Base-by-base conservation (phyloP, 2,797 vertebrate genomes). In the Amphiprion clarkii region DNA sequence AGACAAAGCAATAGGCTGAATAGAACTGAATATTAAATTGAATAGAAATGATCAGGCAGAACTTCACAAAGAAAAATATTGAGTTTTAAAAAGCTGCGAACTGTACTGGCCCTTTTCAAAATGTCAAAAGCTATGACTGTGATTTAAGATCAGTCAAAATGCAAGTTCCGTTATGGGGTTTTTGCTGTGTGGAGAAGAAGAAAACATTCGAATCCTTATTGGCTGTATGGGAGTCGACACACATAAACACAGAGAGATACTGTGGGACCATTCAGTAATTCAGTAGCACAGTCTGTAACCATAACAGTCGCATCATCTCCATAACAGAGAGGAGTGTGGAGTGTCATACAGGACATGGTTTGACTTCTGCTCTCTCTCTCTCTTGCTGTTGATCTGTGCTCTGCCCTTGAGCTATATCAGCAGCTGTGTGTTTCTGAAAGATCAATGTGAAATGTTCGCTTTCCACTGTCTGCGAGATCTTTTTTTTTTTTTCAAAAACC, bases 251-350 rank as follows among this genome's bases (percentile, higher is more conserved):
- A 64, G 4, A 67, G 21, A 67, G 19, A 71, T 57, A 72, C 74
- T 65, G 27, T 21, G 67, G 66, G 64, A 46, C 55, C 44, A 70
- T 72, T 88, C 67, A 77, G 75, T 42, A 67, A 68, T 52, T 71
- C 71, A 72, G 66, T 54, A 64, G 79, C 59, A 62, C 51, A 31
- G 72, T 52, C 78, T 75, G 87, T 90, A 81, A 81, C 87, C 89
- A 93, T 51, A 92, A 89, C 88, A 92, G 81, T 29, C n/a, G 11
- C 67, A 74, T 49, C 72, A 90, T 93, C 89, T 91, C 89, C 86
- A 93, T 29, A 92, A 84, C 90, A 91, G 83, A 87, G 80, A 63
- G 71, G 67, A 83, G 81, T 83, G 81, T 49, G 76, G 2, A 82
- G 72, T 44, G 69, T 87, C 83, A 78, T 3, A 13, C 61, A 60